Conservation (phyloP, 2,113 vertebrate species). For the Paradoxurus hermaphroditus region DNA sequence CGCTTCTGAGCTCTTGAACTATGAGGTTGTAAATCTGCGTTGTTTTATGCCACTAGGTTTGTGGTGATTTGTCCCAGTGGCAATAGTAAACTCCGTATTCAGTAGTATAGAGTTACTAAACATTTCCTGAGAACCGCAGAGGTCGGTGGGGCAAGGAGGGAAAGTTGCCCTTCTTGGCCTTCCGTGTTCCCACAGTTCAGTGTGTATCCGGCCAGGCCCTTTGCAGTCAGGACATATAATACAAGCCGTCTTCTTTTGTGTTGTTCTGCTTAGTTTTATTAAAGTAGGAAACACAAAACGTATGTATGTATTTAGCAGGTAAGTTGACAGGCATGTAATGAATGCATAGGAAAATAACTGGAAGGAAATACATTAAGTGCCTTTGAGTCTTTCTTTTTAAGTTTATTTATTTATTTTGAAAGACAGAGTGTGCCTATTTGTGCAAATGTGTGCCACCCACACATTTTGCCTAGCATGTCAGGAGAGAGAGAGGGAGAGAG, state of each 20-base stretch:
- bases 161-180: neutral
- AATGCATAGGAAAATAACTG: neutral
- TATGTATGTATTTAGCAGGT: neutral
- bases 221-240: neutral
- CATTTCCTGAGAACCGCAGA: neutral
- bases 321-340: neutral
- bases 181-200: neutral
- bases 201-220: neutral
- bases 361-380: neutral
- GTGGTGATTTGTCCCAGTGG: neutral
- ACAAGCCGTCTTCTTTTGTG: neutral
- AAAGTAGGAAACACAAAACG: neutral
- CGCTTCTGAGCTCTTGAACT: neutral
- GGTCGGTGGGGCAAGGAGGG: neutral
- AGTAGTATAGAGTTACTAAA: neutral
- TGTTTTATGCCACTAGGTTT: neutral
- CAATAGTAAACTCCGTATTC: neutral
- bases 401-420: too few species aligned
- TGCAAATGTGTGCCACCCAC: too few species aligned
- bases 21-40: neutral
- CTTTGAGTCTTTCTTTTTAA: neutral
- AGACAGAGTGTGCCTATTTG: too few species aligned
- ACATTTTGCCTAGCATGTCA: too few species aligned
- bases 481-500: too few species aligned
- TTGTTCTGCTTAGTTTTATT: constrained; percentile 13